These are phyloP conservation scores for Cyprinus carpio DNA, from an alignment of 2,113 vertebrate species.

Conservation along the genomic window DNA sequence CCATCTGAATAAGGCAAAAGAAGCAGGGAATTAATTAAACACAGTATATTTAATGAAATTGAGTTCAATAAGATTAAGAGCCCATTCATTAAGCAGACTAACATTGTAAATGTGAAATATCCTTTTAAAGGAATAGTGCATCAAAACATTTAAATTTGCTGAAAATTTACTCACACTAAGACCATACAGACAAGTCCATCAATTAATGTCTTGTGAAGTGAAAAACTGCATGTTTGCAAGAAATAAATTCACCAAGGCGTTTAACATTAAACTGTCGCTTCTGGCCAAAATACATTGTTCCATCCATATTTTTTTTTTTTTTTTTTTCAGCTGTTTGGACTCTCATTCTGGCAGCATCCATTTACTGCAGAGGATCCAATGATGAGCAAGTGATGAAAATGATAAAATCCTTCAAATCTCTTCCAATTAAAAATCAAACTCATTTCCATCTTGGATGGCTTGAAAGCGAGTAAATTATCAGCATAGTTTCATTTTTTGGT, in stretches of 20 bases:
- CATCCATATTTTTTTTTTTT: too few relatives aligned
- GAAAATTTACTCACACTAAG: too few relatives aligned
- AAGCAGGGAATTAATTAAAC: not conserved
- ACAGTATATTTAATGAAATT: not conserved
- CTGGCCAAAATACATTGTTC: too few relatives aligned
- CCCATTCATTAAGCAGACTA: not conserved
- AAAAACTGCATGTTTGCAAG: too few relatives aligned
- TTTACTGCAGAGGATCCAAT: not conserved
- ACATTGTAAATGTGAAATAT: not conserved
- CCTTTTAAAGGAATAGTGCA: not conserved
- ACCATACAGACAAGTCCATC: too few relatives aligned
- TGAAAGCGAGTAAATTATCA: not conserved
- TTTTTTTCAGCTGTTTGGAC: not conserved
- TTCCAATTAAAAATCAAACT: not conserved
- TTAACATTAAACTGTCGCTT: too few relatives aligned
- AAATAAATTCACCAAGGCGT: too few relatives aligned
- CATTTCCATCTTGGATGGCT: not conserved
- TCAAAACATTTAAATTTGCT: too few relatives aligned
- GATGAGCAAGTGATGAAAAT: too few relatives aligned
- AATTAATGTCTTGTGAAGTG: too few relatives aligned
- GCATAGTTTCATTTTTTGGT: not conserved
- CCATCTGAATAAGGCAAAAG: slow-evolving; percentile 77
- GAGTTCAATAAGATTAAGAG: slow-evolving; percentile 62
- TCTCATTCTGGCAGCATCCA: not conserved
- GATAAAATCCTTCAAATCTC: not conserved